Base-by-base conservation (phyloP, 2,888 invertebrate genomes). In the Sinhomidia bicolor region DNA sequence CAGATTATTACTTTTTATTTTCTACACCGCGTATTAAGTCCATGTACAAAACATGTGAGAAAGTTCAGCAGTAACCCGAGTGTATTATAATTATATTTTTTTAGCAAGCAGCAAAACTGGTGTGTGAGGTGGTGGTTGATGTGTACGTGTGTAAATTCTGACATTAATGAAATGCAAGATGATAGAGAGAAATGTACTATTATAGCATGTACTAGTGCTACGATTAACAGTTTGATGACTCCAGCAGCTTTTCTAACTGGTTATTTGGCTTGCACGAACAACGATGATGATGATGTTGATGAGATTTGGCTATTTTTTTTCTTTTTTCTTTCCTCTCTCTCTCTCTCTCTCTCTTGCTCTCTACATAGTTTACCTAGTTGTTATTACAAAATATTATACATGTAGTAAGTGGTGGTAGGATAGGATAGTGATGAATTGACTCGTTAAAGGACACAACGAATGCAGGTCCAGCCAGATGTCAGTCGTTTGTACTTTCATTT, bases 181-280 rank as follows among this genome's bases (percentile, higher is more conserved):
- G 20, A 14, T 44, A 79, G 20, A n/a, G n/a, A n/a, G n/a, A n/a
- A n/a, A n/a, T n/a, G n/a, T n/a, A n/a, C n/a, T n/a, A n/a, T n/a
- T n/a, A n/a, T n/a, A n/a, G n/a, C n/a, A n/a, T n/a, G n/a, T n/a
- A n/a, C n/a, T n/a, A 6, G 47, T 74, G n/a, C 23, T 74, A 36
- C 84, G 51, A 78, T 85, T 79, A 85, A 65, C 78, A 85, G 85
- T 85, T 85, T 85, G 78, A 85, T 85, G 85, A 85, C 85, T 85
- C 78, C 78, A 85, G 85, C 54, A 54, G 80, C 80, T 80, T 62
- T 62, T 62, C 36, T 84, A 76, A 76, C 84, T 84, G 76, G 76
- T 76, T 84, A 62, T 54, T 44, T 60, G 60, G 26, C 76, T 84
- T 76, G n/a, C 17, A 57, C 12, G 20, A 57, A 57, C 20, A 5